Conservation (phyloP, 2,888 invertebrate genomes). For the Xestia sexstrigata region DNA sequence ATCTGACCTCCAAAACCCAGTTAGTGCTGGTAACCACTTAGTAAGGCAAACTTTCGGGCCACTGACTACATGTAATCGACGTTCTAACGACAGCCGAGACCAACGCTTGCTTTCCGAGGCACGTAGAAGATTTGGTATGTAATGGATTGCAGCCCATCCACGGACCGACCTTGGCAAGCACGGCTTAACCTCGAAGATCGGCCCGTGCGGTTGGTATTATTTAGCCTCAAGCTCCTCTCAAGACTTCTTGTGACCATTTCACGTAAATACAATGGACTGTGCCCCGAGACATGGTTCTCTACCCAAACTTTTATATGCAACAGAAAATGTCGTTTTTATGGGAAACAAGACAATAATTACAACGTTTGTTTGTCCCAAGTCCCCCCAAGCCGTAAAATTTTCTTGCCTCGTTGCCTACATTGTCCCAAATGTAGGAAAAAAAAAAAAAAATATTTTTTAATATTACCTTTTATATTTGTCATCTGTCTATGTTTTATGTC, state of each 20-base stretch:
- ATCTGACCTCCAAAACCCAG: no score
- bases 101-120: background rate
- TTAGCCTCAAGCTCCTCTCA: background rate
- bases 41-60: no score
- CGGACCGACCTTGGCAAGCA: background rate
- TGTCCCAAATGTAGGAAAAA: constrained; percentile 59
- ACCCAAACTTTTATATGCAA: constrained; percentile 40
- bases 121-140: background rate
- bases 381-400: constrained; percentile 58
- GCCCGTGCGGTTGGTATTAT: background rate
- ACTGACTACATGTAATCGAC: no score
- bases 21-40: no score
- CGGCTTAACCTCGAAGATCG: background rate
- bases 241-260: background rate
- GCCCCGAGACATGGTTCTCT: constrained; percentile 22
- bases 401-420: constrained; percentile 63
- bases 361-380: constrained; percentile 52
- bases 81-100: background rate
- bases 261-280: background rate
- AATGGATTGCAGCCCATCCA: background rate
- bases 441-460: constrained; percentile 49
- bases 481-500: constrained; percentile 50
- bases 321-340: constrained; percentile 45
- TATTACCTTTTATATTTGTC: constrained; percentile 56
- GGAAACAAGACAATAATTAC: constrained; percentile 66